Base-by-base conservation (phyloP, 2,797 vertebrate species). In the Threskiornis aethiopicus region DNA sequence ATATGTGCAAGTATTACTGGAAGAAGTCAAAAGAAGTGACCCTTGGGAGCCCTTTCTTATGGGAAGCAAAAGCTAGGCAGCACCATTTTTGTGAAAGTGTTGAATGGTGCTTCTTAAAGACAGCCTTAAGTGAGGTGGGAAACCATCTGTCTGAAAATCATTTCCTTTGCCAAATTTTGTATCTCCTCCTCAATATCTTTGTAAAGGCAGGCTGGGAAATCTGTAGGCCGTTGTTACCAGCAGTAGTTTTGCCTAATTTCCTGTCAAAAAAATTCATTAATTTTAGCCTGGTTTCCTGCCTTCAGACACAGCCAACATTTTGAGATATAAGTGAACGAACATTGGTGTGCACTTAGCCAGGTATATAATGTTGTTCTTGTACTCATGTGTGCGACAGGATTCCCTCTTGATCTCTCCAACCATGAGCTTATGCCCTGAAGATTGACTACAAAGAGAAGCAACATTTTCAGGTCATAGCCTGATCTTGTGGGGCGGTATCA, bases 101-200 rank as follows among this genome's bases (percentile, higher is more conserved):
- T n/a, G 46, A 87, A 75, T 25, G 28, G 21, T 71, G 59, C 14
- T 84, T 76, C 37, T 51, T 77, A 66, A 72, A 65, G 28, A 79
- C 17, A 31, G 72, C 47, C 52, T 59, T 91, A 79, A 87, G 42
- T 86, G 42, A 93, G 73, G 39, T 89, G 44, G 77, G 90, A 96
- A 96, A 95, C 18, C 29, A 88, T 66, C 66, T 67, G 80, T 72
- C 41, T 92, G 84, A 94, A 89, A 96, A 85, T 79, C 33, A 67
- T 12, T 46, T 77, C 31, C 82, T 84, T 93, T 69, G 16, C 21
- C 55, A 75, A 66, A 84, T 69, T 94, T 83, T 80, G 8, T 52
- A 66, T 82, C 28, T 87, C 39, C 8, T 72, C 52, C 55, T 93
- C 77, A 39, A 37, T 24, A 77, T 58, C n/a, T 65, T 86, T 52